A percentile compares a stretch with the other conserved stretches of the same genome.
phyloP scores from a whole-genome alignment of 2,113 vertebrate genomes.

The Capra hircus region DNA sequence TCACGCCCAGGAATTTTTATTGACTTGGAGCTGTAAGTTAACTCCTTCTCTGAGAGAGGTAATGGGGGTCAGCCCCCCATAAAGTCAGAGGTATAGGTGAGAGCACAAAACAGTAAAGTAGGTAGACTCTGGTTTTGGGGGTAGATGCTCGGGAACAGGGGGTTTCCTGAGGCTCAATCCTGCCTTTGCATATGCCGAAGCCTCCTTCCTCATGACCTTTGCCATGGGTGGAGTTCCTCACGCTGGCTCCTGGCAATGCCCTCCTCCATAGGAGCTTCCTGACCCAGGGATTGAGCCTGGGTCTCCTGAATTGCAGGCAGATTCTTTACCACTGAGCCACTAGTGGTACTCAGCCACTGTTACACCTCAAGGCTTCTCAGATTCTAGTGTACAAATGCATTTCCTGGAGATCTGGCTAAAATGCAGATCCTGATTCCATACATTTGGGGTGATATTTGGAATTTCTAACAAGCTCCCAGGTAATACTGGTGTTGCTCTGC shows the following conservation, averaged over 20 bases:
- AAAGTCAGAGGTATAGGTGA: too few species aligned
- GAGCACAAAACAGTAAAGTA: too few species aligned
- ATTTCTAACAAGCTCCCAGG: background rate
- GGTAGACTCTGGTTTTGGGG: too few species aligned
- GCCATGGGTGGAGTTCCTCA: too few species aligned
- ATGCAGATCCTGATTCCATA: background rate
- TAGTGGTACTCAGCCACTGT: background rate
- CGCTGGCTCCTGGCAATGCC: background rate
- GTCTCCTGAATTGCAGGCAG: background rate
- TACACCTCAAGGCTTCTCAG: background rate
- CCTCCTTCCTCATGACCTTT: too few species aligned
- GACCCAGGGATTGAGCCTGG: background rate
- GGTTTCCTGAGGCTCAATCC: too few species aligned
- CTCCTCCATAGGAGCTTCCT: background rate
- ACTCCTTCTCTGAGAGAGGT: too few species aligned
- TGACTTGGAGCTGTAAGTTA: too few species aligned
- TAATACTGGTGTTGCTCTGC: background rate
- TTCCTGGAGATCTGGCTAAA: background rate
- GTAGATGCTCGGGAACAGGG: too few species aligned
- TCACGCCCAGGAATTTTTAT: too few species aligned
- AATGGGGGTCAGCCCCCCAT: too few species aligned
- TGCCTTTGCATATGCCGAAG: too few species aligned
- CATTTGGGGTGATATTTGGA: background rate
- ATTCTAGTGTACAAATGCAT: background rate
- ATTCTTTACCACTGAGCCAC: background rate